A percentile compares a stretch with the other conserved stretches of the same genome.
Conservation (phyloP, 2,888 invertebrate species). For the Clusia tigrina region DNA sequence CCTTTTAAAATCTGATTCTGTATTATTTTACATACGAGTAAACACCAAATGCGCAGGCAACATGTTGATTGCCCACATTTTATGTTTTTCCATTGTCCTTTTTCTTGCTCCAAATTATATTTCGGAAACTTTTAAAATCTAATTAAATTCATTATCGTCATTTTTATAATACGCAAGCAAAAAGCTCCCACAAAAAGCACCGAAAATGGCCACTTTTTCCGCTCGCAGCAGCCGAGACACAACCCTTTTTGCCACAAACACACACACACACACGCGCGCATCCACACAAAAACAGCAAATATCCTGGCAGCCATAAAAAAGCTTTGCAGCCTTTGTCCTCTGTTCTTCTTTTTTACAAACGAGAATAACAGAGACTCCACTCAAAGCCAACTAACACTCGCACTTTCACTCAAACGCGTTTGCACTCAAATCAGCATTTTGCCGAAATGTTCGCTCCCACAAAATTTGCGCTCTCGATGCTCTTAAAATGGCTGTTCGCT, state of each 20-base stretch:
- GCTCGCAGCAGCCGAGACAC: not conserved
- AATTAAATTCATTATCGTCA: too few species aligned
- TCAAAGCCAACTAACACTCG: constrained; percentile 20
- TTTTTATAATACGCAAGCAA: too few species aligned
- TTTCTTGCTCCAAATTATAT: too few species aligned
- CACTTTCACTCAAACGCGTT: constrained; percentile 9
- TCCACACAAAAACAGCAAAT: not conserved
- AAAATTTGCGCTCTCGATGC: constrained; percentile 12
- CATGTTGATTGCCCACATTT: too few species aligned
- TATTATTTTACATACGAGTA: too few species aligned
- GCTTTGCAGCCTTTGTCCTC: not conserved
- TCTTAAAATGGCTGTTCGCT: not conserved
- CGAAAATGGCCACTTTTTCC: constrained; percentile 32
- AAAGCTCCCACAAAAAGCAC: not conserved
- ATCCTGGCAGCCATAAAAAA: not conserved
- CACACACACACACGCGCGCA: constrained; percentile 1
- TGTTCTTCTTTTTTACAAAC: too few species aligned
- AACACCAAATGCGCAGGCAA: too few species aligned
- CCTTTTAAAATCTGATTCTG: too few species aligned
- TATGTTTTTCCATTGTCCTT: too few species aligned
- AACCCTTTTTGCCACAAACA: not conserved
- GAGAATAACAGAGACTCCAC: constrained; percentile 29
- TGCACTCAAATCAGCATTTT: constrained; percentile 24
- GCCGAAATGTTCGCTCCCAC: not conserved
- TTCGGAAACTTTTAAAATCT: too few species aligned